phyloP scores from a whole-genome alignment of 2,113 vertebrate genomes.

The Ophthalmolycus amberensis region DNA sequence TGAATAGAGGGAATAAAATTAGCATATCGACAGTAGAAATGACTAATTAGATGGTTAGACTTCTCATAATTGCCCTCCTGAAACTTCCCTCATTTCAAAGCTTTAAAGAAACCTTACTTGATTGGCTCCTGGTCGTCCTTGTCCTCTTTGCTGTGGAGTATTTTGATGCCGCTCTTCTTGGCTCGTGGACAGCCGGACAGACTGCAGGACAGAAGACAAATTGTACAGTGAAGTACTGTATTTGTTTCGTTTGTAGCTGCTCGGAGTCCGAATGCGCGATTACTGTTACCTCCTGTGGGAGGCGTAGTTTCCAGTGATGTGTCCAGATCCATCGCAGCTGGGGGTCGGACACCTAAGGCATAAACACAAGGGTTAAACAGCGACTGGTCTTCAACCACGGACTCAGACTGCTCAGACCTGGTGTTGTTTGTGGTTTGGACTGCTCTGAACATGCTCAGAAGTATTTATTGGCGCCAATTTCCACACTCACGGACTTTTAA shows the following conservation, averaged over 20 bases:
- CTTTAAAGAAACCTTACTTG: slow-evolving; percentile 83
- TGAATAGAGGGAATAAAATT: not conserved
- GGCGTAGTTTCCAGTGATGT: slow-evolving; percentile 99
- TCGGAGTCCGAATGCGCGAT: not conserved
- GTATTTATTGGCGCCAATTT: not conserved
- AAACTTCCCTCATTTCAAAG: not conserved
- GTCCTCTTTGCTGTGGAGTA: slow-evolving; percentile 98
- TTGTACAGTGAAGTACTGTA: not conserved
- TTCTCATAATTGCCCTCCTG: not conserved
- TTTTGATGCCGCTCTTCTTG: slow-evolving; percentile 96
- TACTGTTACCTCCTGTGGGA: slow-evolving; percentile 96
- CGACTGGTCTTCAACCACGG: not conserved
- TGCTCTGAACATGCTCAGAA: not conserved
- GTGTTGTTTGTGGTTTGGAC: not conserved
- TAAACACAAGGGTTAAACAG: not conserved
- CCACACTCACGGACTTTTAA: not conserved
- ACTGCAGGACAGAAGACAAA: slow-evolving; percentile 74
- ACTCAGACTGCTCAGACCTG: not conserved
- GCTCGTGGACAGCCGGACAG: slow-evolving; percentile 97
- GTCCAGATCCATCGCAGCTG: slow-evolving; percentile 97
- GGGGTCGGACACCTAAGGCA: slow-evolving; percentile 94
- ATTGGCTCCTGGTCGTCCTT: slow-evolving; percentile 98
- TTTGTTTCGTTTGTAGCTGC: not conserved
- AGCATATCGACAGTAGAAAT: not conserved
- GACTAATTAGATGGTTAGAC: not conserved